Evolutionary conservation across 2,113 vertebrate species (phyloP), one percentile per base, ranked within the genome.

Genomic region (Perca fluviatilis): DNA sequence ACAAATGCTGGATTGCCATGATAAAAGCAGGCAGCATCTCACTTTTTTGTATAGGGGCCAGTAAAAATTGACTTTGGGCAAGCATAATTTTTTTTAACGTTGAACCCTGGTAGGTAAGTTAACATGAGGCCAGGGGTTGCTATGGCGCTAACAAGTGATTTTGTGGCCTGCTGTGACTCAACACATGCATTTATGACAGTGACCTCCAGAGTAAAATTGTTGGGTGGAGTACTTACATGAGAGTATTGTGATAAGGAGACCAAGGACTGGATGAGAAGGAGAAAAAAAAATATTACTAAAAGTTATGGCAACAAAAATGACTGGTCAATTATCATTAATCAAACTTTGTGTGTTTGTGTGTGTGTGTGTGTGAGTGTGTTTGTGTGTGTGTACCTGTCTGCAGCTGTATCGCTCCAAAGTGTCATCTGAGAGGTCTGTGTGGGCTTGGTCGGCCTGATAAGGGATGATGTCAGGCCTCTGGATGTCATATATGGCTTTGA

Each of bases 391-490:
- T 96, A 98, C 97, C 97, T 98, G 97, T 94, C 96, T 96, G 91
- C 96, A 97, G 96, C 95, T 96, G 96, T 96, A 97, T 93, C 95
- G 94, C 93, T 99, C 97, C 95, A 98, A 92, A 60, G 96, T 96
- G 95, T 97, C 97, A 33, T 97, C 97, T 69, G 97, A 97, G 0
- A 89, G 74, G 36, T 74, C 93, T 94, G 93, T 96, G 97, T 97
- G 96, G 92, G 96, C 94, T 93, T 96, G 96, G 95, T 97, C 97
- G 66, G 96, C 95, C 93, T 97, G 97, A 79, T 97, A 98, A 86
- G 97, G 97, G 95, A 98, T 97, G 95, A 99, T 97, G 95, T 98
- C 97, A 1, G 98, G 97, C 75, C 94, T 95, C 91, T 98, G 97
- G 88, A 96, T 95, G 91, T 97, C 97, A 84, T 98, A 98, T 91